Evolutionary conservation across 2,797 vertebrate species (phyloP).

Genomic region (Austrolebias charrua): DNA sequence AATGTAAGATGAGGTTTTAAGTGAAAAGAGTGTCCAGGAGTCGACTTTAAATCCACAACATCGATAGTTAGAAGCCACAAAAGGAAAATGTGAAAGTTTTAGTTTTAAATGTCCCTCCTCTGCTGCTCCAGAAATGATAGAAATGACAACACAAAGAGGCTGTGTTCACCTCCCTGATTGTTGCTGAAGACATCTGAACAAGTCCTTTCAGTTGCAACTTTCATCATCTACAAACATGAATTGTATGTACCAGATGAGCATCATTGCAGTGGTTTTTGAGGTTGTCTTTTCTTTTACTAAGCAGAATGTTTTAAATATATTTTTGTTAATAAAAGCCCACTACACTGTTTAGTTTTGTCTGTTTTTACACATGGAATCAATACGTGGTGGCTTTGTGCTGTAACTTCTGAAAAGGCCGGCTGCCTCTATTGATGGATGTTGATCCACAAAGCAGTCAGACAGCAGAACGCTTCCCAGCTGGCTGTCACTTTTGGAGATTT

Average conservation of each 20-base stretch:
- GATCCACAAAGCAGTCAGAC: conserved; percentile 55
- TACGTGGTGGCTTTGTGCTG: conserved; percentile 35
- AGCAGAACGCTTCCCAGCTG: conserved; percentile 51
- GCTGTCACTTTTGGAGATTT: conserved; percentile 58
- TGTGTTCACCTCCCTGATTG: too few relatives aligned
- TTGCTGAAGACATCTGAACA: too few relatives aligned
- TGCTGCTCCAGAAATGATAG: too few relatives aligned
- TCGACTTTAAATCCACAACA: not conserved
- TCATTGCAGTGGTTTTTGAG: conserved; percentile 1
- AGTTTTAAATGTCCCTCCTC: too few relatives aligned
- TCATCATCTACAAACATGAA: not conserved
- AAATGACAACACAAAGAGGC: too few relatives aligned
- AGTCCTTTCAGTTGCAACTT: too few relatives aligned
- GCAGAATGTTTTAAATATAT: too few relatives aligned
- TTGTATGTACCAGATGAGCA: conserved; percentile 4
- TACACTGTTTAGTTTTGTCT: conserved; percentile 40
- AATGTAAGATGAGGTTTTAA: not conserved
- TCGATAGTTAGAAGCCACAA: not conserved
- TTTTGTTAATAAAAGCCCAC: not conserved
- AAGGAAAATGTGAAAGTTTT: too few relatives aligned
- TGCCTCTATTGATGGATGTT: conserved; percentile 60
- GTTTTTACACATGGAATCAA: conserved; percentile 40
- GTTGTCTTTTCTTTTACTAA: too few relatives aligned
- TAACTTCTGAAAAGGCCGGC: conserved; percentile 55
- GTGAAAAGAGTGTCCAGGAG: conserved; percentile 1